Evolutionary conservation across 2,888 invertebrate species (phyloP).

Genomic region (Chironomus tentans): DNA sequence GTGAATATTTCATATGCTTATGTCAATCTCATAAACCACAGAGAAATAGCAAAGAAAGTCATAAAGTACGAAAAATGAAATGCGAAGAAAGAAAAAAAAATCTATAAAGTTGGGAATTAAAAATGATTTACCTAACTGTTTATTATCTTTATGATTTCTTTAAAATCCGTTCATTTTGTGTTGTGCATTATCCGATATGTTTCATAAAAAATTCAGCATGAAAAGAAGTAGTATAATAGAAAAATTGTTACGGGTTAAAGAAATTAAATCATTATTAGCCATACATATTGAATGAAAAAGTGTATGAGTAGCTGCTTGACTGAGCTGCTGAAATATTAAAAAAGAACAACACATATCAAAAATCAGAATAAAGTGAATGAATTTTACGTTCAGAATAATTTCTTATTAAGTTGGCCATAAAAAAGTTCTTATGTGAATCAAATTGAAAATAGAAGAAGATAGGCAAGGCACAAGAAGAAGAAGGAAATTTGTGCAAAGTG

Average conservation of each 20-base stretch:
- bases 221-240: not conserved
- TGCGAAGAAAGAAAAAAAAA: not conserved
- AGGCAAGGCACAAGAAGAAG: too few relatives aligned
- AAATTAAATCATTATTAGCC: not conserved
- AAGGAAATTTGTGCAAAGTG: too few relatives aligned
- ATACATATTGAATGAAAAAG: not conserved
- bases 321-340: too few relatives aligned
- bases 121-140: not conserved
- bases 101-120: not conserved
- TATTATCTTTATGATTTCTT: not conserved
- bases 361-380: too few relatives aligned
- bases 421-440: too few relatives aligned
- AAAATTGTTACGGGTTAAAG: not conserved
- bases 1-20: not conserved
- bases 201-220: not conserved
- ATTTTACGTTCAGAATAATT: too few relatives aligned
- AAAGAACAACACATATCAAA: too few relatives aligned
- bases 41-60: not conserved
- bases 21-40: not conserved
- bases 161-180: not conserved
- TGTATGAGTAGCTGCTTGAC: not conserved
- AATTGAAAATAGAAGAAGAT: too few relatives aligned
- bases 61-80: not conserved
- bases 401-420: too few relatives aligned
- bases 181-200: not conserved